These are phyloP conservation scores for Sinosuthora webbiana DNA, from an alignment of 2,113 vertebrate genomes.

Conservation along the genomic window DNA sequence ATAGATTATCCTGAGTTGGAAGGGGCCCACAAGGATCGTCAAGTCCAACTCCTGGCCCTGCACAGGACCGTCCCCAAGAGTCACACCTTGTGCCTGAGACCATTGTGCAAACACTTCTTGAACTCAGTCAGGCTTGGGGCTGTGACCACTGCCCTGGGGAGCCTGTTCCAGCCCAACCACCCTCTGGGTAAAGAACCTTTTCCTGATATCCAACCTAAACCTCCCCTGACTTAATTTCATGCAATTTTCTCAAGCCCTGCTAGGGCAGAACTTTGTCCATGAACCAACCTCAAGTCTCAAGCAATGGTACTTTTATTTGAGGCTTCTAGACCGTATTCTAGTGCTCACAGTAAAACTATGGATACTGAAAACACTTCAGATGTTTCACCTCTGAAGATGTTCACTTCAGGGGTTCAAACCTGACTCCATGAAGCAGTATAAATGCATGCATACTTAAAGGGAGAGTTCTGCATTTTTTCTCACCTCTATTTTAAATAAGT, in stretches of 20 bases:
- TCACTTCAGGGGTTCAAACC: neutral
- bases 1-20: neutral
- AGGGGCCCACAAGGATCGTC: neutral
- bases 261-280: neutral
- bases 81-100: fast-evolving
- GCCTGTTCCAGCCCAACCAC: neutral
- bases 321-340: neutral
- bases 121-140: neutral
- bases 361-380: neutral
- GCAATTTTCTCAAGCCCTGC: neutral
- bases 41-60: neutral
- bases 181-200: neutral
- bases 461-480: neutral
- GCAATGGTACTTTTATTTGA: neutral
- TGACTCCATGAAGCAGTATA: neutral
- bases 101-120: neutral
- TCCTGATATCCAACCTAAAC: neutral
- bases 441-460: neutral
- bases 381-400: too few species aligned
- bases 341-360: neutral
- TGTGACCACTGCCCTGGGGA: neutral
- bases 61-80: neutral
- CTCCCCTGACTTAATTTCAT: neutral
- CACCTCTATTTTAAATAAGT: neutral
- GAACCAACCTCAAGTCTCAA: neutral